Percentiles rank a stretch among this genome's conserved stretches.
Conservation (phyloP, 2,888 invertebrate species). For the Macrosoma leucophasiata region DNA sequence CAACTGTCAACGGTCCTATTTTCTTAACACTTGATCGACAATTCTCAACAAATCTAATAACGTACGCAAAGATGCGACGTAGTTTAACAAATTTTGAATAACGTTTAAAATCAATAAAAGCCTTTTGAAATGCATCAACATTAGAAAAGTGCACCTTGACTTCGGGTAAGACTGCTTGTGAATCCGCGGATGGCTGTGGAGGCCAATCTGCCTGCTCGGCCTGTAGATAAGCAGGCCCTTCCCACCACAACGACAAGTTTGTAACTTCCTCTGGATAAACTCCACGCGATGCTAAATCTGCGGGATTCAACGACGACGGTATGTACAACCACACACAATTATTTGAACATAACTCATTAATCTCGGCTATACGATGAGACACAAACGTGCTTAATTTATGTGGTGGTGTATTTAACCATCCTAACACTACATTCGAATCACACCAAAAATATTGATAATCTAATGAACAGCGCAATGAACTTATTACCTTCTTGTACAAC, state of each 20-base stretch:
- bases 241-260: conserved; percentile 6
- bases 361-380: conserved; percentile 4
- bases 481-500: conserved; percentile 8
- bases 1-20: not conserved
- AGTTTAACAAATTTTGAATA: conserved; percentile 1
- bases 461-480: conserved; percentile 3
- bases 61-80: conserved; percentile 2
- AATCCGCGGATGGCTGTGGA: not conserved
- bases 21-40: not conserved
- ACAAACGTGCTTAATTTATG: conserved; percentile 6
- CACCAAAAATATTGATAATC: conserved; percentile 1
- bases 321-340: conserved; percentile 2
- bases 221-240: conserved; percentile 5
- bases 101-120: conserved; percentile 2
- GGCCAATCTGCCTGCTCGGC: not conserved
- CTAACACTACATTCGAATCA: conserved; percentile 6
- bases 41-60: not conserved
- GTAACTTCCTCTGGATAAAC: not conserved
- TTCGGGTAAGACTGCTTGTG: not conserved
- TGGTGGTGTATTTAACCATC: conserved; percentile 4
- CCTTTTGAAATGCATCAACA: conserved; percentile 1
- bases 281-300: conserved; percentile 7
- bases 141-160: conserved; percentile 4
- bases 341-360: conserved; percentile 1
- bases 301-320: conserved; percentile 4